phyloP scores from a whole-genome alignment of 2,113 vertebrate genomes.

The Corythornis cristatus region DNA sequence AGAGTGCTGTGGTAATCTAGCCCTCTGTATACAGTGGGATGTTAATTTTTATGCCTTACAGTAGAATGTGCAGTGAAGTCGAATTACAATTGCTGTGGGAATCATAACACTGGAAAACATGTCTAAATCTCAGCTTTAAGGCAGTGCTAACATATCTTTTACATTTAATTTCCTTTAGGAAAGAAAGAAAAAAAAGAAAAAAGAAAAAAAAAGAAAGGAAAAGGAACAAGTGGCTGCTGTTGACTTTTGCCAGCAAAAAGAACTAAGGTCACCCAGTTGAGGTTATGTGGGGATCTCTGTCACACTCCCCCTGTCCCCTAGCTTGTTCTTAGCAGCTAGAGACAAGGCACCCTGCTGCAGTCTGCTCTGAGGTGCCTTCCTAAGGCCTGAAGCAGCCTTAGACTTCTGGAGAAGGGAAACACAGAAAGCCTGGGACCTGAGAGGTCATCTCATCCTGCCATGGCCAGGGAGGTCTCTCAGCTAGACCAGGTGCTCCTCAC shows the following conservation, averaged over 20 bases:
- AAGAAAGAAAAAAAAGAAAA: neutral
- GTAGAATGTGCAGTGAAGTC: slow-evolving; percentile 33
- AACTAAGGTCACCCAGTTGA: neutral
- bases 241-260: slow-evolving; percentile 1
- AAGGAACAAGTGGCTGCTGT: neutral
- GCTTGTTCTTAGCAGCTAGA: neutral
- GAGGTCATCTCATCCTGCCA: no score
- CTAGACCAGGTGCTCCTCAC: no score
- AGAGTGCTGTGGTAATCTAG: neutral
- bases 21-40: slow-evolving; percentile 2
- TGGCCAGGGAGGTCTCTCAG: no score
- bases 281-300: neutral
- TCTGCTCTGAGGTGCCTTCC: neutral
- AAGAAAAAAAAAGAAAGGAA: neutral
- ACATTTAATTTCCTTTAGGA: slow-evolving; percentile 45
- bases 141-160: neutral
- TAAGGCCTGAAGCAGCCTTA: neutral
- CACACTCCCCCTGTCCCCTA: neutral
- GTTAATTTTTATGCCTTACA: slow-evolving; percentile 60
- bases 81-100: slow-evolving; percentile 56
- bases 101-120: slow-evolving; percentile 45
- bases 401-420: neutral
- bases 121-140: slow-evolving; percentile 42
- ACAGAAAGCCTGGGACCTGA: no score
- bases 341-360: neutral